Conservation (phyloP, 1,140 invertebrate genomes). For the Drosophila bipectinata region DNA sequence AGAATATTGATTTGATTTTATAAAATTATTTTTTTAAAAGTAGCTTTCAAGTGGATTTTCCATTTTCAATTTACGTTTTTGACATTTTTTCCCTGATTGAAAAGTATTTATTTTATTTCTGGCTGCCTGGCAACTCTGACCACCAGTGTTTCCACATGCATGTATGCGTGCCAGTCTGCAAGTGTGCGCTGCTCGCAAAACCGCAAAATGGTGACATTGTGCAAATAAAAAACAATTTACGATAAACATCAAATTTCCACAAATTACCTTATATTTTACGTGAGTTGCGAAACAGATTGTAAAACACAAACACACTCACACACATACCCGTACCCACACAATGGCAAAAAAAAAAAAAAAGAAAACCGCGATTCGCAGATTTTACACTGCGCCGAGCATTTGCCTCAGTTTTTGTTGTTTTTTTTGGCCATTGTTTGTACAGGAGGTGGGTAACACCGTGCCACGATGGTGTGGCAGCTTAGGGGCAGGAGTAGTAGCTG, state of each 20-base stretch:
- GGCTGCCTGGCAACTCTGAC: slow-evolving; percentile 39
- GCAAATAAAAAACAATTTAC: slow-evolving; percentile 84
- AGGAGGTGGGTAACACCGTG: neutral
- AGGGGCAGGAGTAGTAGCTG: neutral
- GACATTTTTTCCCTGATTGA: neutral
- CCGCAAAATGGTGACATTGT: slow-evolving; percentile 81
- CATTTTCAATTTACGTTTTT: neutral
- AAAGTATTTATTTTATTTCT: slow-evolving; percentile 1
- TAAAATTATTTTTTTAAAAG: no score
- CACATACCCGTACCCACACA: slow-evolving; percentile 49
- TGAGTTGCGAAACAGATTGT: slow-evolving; percentile 84
- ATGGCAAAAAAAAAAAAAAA: slow-evolving; percentile 57
- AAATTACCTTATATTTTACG: slow-evolving; percentile 84
- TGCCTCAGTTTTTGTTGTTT: slow-evolving; percentile 31
- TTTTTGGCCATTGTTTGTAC: slow-evolving; percentile 70
- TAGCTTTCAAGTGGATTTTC: neutral
- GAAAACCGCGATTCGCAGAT: slow-evolving; percentile 69
- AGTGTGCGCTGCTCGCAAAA: slow-evolving; percentile 63
- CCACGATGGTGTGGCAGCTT: neutral
- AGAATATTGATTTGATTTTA: no score
- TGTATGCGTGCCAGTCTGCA: slow-evolving; percentile 17
- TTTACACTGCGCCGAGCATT: slow-evolving; percentile 76
- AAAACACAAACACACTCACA: slow-evolving; percentile 63
- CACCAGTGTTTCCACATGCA: neutral
- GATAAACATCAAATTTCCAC: slow-evolving; percentile 84